These are phyloP conservation scores for Synergus umbraculus DNA, from an alignment of 2,888 invertebrate species.

Conservation along the genomic window DNA sequence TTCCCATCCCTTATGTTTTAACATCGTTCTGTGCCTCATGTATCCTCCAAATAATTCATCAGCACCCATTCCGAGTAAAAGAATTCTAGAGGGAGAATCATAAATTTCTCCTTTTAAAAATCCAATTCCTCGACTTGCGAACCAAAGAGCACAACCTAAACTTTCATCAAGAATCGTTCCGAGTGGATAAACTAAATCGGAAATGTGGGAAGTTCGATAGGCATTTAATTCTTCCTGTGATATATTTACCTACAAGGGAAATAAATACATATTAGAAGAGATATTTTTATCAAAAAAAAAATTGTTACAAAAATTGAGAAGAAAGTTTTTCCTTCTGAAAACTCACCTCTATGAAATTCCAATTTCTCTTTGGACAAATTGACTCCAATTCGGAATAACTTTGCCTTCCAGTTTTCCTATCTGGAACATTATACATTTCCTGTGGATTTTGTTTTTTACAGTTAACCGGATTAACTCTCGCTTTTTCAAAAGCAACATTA, in stretches of 20 bases:
- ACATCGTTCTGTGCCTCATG: slow-evolving; percentile 89
- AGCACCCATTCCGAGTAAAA: slow-evolving; percentile 95
- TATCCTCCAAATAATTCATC: slow-evolving; percentile 99
- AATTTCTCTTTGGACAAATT: slow-evolving; percentile 85
- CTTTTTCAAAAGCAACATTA: slow-evolving; percentile 93
- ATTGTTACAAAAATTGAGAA: not conserved
- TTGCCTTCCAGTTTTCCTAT: slow-evolving; percentile 87
- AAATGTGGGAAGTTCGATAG: slow-evolving; percentile 81
- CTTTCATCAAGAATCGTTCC: slow-evolving; percentile 96
- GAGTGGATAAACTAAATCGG: slow-evolving; percentile 90
- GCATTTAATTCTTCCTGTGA: slow-evolving; percentile 82
- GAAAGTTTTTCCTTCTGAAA: slow-evolving; percentile 19
- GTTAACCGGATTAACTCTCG: slow-evolving; percentile 9
- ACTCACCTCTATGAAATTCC: slow-evolving; percentile 88
- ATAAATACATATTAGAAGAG: slow-evolving; percentile 13
- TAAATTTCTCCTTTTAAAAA: slow-evolving; percentile 71
- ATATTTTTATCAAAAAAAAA: not conserved
- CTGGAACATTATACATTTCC: slow-evolving; percentile 85
- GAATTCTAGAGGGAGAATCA: slow-evolving; percentile 83
- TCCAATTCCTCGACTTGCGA: slow-evolving; percentile 89
- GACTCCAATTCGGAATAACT: slow-evolving; percentile 84
- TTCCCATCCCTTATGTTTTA: slow-evolving; percentile 79
- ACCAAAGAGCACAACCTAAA: slow-evolving; percentile 97
- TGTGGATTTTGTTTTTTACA: slow-evolving; percentile 59
- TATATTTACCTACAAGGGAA: slow-evolving; percentile 82